Conservation (phyloP, 1,140 invertebrate species). For the Drosophila tristis region DNA sequence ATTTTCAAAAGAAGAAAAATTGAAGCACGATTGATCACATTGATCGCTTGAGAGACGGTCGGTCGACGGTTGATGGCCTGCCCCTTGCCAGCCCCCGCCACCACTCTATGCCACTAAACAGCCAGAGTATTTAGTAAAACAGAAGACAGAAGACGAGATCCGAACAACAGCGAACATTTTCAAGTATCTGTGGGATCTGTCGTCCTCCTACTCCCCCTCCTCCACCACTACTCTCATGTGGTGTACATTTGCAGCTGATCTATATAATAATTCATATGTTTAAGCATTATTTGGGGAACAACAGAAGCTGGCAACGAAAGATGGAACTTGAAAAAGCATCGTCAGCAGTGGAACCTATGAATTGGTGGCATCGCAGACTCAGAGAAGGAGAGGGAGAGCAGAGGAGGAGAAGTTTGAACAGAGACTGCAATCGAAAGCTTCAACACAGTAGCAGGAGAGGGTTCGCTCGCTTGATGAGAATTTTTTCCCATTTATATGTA, state of each 20-base stretch:
- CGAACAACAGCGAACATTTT: constrained; percentile 51
- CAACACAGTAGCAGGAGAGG: constrained; percentile 10
- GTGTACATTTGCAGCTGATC: constrained; percentile 65
- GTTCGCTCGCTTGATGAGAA: constrained; percentile 9
- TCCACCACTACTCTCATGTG: too few species aligned
- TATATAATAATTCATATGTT: constrained; percentile 79
- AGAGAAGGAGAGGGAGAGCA: constrained; percentile 1
- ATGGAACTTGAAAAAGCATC: constrained; percentile 68
- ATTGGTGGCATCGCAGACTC: neutral
- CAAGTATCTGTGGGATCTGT: constrained; percentile 65
- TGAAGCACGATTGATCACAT: constrained; percentile 80
- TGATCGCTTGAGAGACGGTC: constrained; percentile 66
- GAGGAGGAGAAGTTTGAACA: neutral
- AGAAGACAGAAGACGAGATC: constrained; percentile 21
- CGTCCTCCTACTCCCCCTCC: neutral
- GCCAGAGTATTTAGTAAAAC: constrained; percentile 75
- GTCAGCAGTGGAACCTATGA: constrained; percentile 57
- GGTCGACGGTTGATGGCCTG: constrained; percentile 26
- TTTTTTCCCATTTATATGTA: constrained; percentile 18
- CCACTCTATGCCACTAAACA: constrained; percentile 44
- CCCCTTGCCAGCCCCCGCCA: neutral
- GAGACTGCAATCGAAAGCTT: constrained; percentile 3
- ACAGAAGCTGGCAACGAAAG: constrained; percentile 19
- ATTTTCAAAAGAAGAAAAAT: constrained; percentile 64
- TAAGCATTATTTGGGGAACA: constrained; percentile 59